These are phyloP conservation scores for Leucoraja erinaceus DNA, from an alignment of 2,113 vertebrate species.

Conservation along the genomic window DNA sequence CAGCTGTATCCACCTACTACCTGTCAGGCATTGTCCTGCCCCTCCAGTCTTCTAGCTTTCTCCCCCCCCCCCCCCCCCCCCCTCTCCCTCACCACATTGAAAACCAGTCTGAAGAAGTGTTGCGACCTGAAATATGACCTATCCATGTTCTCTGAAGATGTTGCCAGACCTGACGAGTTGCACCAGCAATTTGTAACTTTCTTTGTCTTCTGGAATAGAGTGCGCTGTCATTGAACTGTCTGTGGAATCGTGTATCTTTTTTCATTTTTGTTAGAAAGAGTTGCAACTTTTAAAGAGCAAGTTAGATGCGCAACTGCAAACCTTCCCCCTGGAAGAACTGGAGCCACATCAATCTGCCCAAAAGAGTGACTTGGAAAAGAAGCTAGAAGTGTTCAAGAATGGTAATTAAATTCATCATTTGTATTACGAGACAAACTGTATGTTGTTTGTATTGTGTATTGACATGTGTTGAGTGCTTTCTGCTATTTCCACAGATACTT, in stretches of 20 bases:
- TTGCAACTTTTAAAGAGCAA: conserved; percentile 40
- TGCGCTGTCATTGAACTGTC: background rate
- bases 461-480: background rate
- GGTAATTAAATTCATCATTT: conserved; percentile 38
- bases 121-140: no score
- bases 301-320: conserved; percentile 40
- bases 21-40: no score
- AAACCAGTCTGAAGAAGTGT: no score
- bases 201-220: background rate
- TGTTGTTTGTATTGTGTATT: background rate
- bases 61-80: no score
- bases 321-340: conserved; percentile 43
- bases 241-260: background rate
- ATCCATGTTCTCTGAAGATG: no score
- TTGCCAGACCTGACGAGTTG: no score
- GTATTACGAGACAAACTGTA: background rate
- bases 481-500: no score
- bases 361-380: conserved; percentile 42
- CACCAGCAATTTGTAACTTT: no score
- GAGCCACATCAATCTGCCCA: conserved; percentile 42
- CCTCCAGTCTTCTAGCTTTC: no score
- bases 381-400: conserved; percentile 40
- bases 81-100: no score
- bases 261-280: conserved; percentile 43
- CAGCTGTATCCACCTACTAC: no score